Evolutionary conservation across 2,113 vertebrate species (phyloP).

Genomic region (Strigops habroptila): DNA sequence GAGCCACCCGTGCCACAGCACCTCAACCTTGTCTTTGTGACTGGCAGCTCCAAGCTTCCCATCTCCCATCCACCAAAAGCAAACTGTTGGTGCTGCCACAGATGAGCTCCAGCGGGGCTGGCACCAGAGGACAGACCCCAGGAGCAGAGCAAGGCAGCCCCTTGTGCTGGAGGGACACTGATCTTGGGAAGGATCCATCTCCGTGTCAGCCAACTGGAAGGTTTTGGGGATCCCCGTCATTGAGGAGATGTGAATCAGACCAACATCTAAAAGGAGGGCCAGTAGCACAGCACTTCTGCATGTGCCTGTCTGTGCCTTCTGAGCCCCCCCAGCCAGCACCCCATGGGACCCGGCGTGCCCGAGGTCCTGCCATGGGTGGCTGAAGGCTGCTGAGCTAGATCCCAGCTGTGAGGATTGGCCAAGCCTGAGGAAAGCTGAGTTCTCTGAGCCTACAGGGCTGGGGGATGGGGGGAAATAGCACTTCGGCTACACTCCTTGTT

Average conservation of each 20-base stretch:
- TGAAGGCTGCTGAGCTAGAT: neutral
- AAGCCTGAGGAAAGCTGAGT: neutral
- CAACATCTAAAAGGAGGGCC: accelerated
- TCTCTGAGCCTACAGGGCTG: neutral
- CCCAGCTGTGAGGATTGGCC: neutral
- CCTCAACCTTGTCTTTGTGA: constrained; percentile 6
- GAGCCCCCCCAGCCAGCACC: neutral
- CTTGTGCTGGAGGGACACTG: neutral
- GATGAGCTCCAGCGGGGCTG: neutral
- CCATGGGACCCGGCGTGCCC: accelerated
- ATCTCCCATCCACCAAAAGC: neutral
- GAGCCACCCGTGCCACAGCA: constrained; percentile 35
- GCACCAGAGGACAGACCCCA: neutral
- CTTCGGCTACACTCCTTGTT: accelerated
- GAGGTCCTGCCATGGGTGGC: accelerated
- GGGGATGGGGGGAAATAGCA: neutral
- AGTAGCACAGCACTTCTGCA: neutral
- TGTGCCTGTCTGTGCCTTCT: accelerated
- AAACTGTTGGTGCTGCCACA: neutral
- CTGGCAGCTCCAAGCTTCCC: constrained; percentile 12
- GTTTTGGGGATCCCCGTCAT: neutral
- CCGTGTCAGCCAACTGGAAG: neutral
- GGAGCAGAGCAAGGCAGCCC: neutral
- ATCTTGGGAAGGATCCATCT: neutral
- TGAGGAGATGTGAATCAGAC: accelerated